Evolutionary conservation across 2,113 vertebrate genomes (phyloP).

Genomic region (Micronisus gabar): DNA sequence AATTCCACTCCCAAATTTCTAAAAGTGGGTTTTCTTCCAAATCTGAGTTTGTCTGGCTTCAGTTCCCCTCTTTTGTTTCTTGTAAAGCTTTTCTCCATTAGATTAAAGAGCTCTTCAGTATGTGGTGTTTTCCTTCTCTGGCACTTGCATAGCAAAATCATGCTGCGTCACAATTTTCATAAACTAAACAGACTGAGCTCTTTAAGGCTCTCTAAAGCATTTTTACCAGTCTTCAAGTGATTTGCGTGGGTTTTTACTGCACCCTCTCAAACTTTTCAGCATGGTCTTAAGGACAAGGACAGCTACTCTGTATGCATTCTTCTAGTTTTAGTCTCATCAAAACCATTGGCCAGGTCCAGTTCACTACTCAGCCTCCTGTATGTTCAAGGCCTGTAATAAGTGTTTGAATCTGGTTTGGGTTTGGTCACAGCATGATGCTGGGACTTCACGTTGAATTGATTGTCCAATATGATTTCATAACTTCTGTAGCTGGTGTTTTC

Average conservation of each 20-base stretch:
- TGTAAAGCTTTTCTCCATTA: slow-evolving; percentile 10
- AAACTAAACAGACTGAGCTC: background rate
- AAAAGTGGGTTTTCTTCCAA: background rate
- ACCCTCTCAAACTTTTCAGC: background rate
- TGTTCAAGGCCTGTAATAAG: background rate
- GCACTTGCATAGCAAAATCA: background rate
- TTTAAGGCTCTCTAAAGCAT: background rate
- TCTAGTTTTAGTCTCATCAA: background rate
- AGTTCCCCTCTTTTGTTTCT: background rate
- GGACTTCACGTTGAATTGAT: background rate
- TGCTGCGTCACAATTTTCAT: background rate
- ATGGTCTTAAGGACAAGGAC: background rate
- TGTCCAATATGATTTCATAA: background rate
- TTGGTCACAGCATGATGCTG: background rate
- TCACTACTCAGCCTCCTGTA: background rate
- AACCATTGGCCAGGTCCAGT: background rate
- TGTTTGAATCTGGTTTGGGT: background rate
- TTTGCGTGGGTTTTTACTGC: background rate
- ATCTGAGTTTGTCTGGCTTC: slow-evolving; percentile 1
- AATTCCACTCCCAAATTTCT: slow-evolving; percentile 4
- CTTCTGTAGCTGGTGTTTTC: background rate
- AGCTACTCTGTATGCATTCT: background rate
- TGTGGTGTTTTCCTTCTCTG: slow-evolving; percentile 26
- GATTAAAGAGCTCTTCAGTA: slow-evolving; percentile 14
- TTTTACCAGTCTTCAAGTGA: background rate